These are phyloP conservation scores for Dendroctonus ponderosae DNA, from an alignment of 1,140 invertebrate genomes.

Conservation along the genomic window DNA sequence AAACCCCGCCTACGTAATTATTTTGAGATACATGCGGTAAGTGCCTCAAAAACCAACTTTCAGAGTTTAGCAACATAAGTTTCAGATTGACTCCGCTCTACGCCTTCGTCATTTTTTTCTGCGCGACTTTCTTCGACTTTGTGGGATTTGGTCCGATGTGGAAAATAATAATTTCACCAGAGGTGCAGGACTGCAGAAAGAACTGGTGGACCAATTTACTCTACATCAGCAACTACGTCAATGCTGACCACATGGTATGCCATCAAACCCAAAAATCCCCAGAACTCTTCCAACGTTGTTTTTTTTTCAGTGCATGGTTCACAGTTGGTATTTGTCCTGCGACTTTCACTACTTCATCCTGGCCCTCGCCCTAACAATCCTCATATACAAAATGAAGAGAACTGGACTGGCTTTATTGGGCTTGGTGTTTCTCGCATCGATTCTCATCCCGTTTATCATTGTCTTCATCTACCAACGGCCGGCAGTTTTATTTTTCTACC, in stretches of 20 bases:
- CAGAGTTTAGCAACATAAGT: not conserved
- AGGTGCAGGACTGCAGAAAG: conserved; percentile 43
- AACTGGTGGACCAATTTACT: conserved; percentile 57
- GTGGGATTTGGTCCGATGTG: conserved; percentile 44
- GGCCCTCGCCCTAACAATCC: conserved; percentile 57
- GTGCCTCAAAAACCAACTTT: not conserved
- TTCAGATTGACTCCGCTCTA: conserved; percentile 43
- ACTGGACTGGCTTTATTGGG: conserved; percentile 34
- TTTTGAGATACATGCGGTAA: conserved; percentile 58
- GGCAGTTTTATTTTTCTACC: conserved; percentile 55
- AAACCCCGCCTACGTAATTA: conserved; percentile 51
- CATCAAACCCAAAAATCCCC: not conserved
- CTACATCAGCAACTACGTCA: conserved; percentile 60
- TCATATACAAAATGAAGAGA: conserved; percentile 51
- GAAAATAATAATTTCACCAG: conserved; percentile 42
- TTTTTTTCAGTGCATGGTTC: conserved; percentile 62
- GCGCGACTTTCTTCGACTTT: conserved; percentile 42
- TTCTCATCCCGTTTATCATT: conserved; percentile 51
- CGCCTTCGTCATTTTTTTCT: conserved; percentile 45
- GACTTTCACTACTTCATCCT: conserved; percentile 74
- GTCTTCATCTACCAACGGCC: conserved; percentile 51
- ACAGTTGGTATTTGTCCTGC: conserved; percentile 74
- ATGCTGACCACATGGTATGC: conserved; percentile 48
- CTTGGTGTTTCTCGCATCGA: conserved; percentile 31
- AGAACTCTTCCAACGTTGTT: not conserved